These are phyloP conservation scores for Malurus elegans DNA, from an alignment of 2,113 vertebrate species.

Conservation along the genomic window DNA sequence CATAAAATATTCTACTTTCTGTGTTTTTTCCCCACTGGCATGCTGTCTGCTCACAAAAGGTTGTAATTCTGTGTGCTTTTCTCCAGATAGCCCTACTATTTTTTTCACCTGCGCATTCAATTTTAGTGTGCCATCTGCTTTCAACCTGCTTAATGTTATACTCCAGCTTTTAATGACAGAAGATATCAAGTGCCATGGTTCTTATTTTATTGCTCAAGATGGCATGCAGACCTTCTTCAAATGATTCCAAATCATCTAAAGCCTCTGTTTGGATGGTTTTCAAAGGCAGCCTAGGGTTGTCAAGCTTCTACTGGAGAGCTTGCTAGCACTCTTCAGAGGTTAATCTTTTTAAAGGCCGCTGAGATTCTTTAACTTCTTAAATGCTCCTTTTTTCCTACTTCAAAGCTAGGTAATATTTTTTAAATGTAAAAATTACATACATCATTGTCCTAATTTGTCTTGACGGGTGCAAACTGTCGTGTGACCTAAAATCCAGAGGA, in stretches of 20 bases:
- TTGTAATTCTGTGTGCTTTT: neutral
- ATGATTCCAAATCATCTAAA: neutral
- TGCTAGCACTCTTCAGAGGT: neutral
- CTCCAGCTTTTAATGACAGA: neutral
- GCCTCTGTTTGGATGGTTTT: neutral
- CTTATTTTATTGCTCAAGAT: neutral
- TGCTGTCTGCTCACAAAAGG: neutral
- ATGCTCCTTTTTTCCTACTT: neutral
- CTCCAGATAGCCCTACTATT: neutral
- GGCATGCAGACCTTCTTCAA: neutral
- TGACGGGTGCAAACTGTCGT: neutral
- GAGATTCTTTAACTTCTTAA: neutral
- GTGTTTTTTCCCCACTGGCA: neutral
- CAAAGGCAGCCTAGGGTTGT: conserved; percentile 2
- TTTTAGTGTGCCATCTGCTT: conserved; percentile 2
- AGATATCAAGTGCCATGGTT: neutral
- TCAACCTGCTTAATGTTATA: neutral
- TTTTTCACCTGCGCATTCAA: neutral
- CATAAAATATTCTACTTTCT: neutral
- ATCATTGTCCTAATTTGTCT: neutral
- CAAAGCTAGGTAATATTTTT: neutral
- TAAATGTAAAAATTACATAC: neutral
- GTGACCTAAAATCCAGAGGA: neutral
- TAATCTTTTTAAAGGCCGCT: neutral
- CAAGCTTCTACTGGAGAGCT: neutral